A percentile compares a stretch with the other conserved stretches of the same genome.
These are phyloP conservation scores for Scelioninae gen. 2 DNA, from an alignment of 2,888 invertebrate genomes.

Conservation along the genomic window DNA sequence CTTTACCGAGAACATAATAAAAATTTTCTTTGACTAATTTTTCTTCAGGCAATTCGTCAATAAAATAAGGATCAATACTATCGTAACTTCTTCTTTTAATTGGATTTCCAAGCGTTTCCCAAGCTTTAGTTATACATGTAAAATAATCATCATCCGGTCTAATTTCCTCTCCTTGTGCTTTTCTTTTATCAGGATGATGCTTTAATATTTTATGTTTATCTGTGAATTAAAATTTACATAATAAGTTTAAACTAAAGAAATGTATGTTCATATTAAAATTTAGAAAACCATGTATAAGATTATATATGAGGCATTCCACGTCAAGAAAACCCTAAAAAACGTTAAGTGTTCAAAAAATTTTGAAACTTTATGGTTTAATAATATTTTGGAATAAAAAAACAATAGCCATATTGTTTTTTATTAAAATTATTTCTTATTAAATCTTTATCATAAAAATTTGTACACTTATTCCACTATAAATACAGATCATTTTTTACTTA, in stretches of 20 bases:
- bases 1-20: conserved; percentile 79
- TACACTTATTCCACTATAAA: no score
- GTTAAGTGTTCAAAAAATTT: no score
- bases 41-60: conserved; percentile 88
- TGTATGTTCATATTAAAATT: no score
- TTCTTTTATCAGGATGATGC: conserved; percentile 99
- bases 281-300: no score
- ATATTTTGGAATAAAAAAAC: no score
- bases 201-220: conserved; percentile 89
- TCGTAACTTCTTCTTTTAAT: conserved; percentile 93
- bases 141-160: conserved; percentile 97
- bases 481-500: no score
- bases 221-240: conserved; percentile 69
- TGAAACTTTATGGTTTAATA: not conserved
- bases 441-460: no score
- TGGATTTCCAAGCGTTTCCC: conserved; percentile 91
- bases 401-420: no score
- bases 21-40: conserved; percentile 88
- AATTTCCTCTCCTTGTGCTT: conserved; percentile 91
- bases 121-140: conserved; percentile 98
- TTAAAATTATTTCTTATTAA: no score
- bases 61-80: conserved; percentile 96
- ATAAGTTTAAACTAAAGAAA: no score
- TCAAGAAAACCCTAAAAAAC: no score
- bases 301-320: no score